Percentiles rank a stretch among this genome's conserved stretches.
Evolutionary conservation across 2,113 vertebrate species (phyloP).

Genomic region (Myiozetetes cayanensis): DNA sequence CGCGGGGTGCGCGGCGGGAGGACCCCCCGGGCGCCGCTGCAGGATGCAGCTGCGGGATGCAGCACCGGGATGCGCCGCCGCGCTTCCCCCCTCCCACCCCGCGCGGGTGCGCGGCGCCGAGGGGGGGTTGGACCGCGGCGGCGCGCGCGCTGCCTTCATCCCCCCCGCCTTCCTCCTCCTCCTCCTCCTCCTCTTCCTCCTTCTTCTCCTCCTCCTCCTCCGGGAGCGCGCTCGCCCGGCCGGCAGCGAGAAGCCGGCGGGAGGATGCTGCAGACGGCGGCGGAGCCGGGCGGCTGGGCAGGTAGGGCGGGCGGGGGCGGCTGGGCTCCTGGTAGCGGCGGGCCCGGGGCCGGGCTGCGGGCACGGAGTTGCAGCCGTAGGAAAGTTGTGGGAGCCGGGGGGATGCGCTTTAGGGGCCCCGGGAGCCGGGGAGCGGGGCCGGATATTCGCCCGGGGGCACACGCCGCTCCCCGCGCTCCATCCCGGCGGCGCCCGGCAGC

Average conservation of each 20-base stretch:
- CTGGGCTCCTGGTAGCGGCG: background rate
- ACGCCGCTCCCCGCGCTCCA: background rate
- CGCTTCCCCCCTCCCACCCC: background rate
- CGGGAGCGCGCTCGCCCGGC: constrained; percentile 29
- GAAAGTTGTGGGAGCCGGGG: background rate
- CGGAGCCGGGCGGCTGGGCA: constrained; percentile 35
- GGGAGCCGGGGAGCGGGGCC: background rate
- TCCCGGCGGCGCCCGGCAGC: background rate
- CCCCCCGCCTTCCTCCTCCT: background rate
- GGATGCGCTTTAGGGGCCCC: background rate
- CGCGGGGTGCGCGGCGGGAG: background rate
- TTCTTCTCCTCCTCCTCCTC: background rate
- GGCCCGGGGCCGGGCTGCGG: background rate
- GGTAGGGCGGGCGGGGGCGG: background rate
- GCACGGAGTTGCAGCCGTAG: background rate
- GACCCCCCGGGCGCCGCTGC: background rate
- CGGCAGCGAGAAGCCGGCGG: constrained; percentile 43
- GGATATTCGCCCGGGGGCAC: background rate
- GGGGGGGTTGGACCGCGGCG: background rate
- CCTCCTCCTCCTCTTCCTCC: background rate
- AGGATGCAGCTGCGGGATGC: background rate
- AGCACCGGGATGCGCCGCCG: background rate
- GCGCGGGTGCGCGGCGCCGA: background rate
- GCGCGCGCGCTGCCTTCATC: constrained; percentile 30
- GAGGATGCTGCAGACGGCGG: constrained; percentile 44